These are phyloP conservation scores for Gallinago solitaria DNA, from an alignment of 2,797 vertebrate species.

Conservation along the genomic window DNA sequence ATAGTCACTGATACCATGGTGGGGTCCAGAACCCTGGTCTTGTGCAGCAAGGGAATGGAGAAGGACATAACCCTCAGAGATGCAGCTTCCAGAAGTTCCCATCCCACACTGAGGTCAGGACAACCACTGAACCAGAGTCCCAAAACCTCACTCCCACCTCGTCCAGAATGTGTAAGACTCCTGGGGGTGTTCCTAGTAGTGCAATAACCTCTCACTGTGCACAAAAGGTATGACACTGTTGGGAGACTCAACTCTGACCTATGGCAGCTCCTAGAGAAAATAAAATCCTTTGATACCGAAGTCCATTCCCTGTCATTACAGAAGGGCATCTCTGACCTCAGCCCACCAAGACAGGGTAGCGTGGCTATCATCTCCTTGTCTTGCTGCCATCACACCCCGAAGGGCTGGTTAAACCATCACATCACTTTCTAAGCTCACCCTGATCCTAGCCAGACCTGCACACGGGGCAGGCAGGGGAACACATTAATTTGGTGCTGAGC, in stretches of 20 bases:
- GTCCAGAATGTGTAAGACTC: background rate
- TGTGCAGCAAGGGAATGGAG: background rate
- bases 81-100: background rate
- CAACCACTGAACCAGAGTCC: background rate
- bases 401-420: background rate
- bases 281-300: background rate
- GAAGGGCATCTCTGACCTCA: background rate
- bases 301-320: background rate
- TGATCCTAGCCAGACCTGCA: background rate
- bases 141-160: background rate
- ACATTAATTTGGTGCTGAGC: background rate
- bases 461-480: background rate
- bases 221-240: background rate
- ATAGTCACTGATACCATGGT: background rate
- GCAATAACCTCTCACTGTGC: background rate
- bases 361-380: background rate
- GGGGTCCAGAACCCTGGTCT: background rate
- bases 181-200: background rate
- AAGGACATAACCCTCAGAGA: background rate
- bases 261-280: background rate
- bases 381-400: background rate
- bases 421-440: background rate
- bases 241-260: background rate
- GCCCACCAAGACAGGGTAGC: accelerated
- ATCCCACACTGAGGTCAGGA: background rate